Evolutionary conservation across 1,140 invertebrate genomes (phyloP).

Genomic region (Zaprionus kolodkinae): DNA sequence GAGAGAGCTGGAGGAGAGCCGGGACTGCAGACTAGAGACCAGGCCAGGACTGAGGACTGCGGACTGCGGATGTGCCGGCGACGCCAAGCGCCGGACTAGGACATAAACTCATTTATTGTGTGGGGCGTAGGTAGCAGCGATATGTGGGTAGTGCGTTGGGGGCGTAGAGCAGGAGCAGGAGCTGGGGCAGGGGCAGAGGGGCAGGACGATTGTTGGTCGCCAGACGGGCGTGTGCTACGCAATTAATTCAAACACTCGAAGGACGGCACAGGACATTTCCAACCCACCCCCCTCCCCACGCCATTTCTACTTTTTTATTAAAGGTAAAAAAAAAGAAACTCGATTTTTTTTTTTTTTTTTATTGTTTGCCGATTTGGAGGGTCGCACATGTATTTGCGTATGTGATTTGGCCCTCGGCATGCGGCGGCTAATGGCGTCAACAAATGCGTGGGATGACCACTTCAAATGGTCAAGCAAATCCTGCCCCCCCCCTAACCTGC

Average conservation of each 20-base stretch:
- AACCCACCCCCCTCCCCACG: conserved; percentile 15
- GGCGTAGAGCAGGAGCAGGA: too few species aligned
- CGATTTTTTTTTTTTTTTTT: conserved; percentile 22
- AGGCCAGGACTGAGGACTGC: conserved; percentile 18
- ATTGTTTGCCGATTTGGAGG: conserved; percentile 41
- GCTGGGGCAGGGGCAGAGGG: not conserved
- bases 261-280: conserved; percentile 66
- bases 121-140: conserved; percentile 34
- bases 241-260: conserved; percentile 82
- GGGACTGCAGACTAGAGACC: conserved; percentile 24
- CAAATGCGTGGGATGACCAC: conserved; percentile 59
- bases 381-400: conserved; percentile 66
- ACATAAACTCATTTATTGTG: conserved; percentile 81
- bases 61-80: conserved; percentile 52
- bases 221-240: conserved; percentile 78
- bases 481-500: not conserved
- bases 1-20: conserved; percentile 24
- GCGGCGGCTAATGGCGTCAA: conserved; percentile 74
- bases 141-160: not conserved
- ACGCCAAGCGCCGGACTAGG: conserved; percentile 69
- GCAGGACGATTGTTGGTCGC: conserved; percentile 49
- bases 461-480: conserved; percentile 24
- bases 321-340: conserved; percentile 35
- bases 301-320: conserved; percentile 32
- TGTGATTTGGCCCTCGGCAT: conserved; percentile 66